Conservation (phyloP, 2,113 vertebrate species). For the Beaufortia kweichowensis region DNA sequence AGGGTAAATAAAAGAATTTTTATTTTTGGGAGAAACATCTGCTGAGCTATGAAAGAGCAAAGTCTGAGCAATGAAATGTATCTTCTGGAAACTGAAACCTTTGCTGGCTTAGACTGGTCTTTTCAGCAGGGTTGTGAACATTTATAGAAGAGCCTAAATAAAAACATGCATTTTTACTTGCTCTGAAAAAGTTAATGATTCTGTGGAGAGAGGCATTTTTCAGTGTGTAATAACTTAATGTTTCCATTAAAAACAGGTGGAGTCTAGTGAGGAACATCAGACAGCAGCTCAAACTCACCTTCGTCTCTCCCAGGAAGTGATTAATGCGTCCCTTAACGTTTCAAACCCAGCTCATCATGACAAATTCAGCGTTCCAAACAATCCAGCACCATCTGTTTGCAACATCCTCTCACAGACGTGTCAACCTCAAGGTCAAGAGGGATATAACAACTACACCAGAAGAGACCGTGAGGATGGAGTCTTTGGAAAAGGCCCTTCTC, state of each 20-base stretch:
- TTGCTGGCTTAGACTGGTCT: too few relatives aligned
- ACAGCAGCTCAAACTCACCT: slow-evolving; percentile 41
- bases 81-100: too few relatives aligned
- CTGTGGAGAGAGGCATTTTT: slow-evolving; percentile 12
- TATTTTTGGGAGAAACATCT: too few relatives aligned
- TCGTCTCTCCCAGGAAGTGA: slow-evolving; percentile 51
- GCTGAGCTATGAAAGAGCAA: not conserved
- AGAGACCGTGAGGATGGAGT: not conserved
- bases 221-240: slow-evolving; percentile 31
- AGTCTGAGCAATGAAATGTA: not conserved
- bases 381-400: slow-evolving; percentile 31
- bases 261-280: slow-evolving; percentile 43
- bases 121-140: too few relatives aligned
- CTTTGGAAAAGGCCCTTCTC: not conserved
- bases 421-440: slow-evolving; percentile 18
- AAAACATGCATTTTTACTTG: not conserved
- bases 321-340: slow-evolving; percentile 53
- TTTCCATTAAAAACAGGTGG: slow-evolving; percentile 63
- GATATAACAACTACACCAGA: not conserved
- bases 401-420: not conserved
- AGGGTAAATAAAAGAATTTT: too few relatives aligned
- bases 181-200: not conserved
- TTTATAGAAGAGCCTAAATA: not conserved
- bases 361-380: slow-evolving; percentile 10
- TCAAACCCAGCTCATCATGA: slow-evolving; percentile 32